phyloP scores from a whole-genome alignment of 2,888 invertebrate species.

The Drosophila kokeensis region DNA sequence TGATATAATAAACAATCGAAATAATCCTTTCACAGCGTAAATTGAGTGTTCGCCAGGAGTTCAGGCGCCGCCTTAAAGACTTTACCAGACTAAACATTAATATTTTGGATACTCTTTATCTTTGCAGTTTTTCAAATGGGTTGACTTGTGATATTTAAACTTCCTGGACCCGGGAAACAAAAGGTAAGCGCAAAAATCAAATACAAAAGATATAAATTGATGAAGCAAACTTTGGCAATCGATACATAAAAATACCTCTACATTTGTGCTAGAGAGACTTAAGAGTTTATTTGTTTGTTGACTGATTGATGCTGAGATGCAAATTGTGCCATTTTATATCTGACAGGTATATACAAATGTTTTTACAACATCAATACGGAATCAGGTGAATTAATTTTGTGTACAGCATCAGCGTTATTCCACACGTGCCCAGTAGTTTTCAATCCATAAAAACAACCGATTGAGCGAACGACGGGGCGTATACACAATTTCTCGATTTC shows the following conservation, averaged over 20 bases:
- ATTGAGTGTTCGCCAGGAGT: background rate
- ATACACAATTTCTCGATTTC: slow-evolving; percentile 35
- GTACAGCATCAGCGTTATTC: slow-evolving; percentile 20
- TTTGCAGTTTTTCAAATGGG: slow-evolving; percentile 85
- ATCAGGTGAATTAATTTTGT: slow-evolving; percentile 49
- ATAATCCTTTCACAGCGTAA: slow-evolving; percentile 11
- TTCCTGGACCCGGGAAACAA: slow-evolving; percentile 85
- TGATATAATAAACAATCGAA: slow-evolving; percentile 44
- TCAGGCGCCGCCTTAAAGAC: slow-evolving; percentile 27
- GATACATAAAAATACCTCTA: slow-evolving; percentile 10
- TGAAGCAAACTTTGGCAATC: background rate
- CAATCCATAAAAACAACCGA: slow-evolving; percentile 27
- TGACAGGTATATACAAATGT: slow-evolving; percentile 31
- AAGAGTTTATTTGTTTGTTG: slow-evolving; percentile 43
- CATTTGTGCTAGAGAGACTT: background rate
- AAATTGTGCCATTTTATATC: slow-evolving; percentile 27
- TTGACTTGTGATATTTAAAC: slow-evolving; percentile 84
- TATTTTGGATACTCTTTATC: slow-evolving; percentile 20
- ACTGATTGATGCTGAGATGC: slow-evolving; percentile 57
- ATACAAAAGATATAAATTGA: background rate
- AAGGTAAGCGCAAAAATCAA: slow-evolving; percentile 76
- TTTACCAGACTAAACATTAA: slow-evolving; percentile 23
- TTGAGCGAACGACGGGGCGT: slow-evolving; percentile 31
- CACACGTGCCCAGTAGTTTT: slow-evolving; percentile 47
- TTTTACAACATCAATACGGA: slow-evolving; percentile 20